phyloP scores from a whole-genome alignment of 2,113 vertebrate genomes.

The Labeo catla region DNA sequence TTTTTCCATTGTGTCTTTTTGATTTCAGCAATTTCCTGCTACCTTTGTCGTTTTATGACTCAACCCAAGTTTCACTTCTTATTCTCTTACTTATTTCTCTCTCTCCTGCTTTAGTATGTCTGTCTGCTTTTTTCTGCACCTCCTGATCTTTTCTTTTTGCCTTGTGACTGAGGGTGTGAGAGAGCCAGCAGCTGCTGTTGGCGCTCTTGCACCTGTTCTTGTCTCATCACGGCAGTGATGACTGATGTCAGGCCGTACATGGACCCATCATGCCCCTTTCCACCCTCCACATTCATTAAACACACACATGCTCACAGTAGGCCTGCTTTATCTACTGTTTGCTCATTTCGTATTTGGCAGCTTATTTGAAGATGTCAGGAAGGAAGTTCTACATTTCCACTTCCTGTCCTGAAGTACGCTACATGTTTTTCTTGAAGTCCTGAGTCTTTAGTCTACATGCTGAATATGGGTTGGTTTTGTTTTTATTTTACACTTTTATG shows the following conservation, averaged over 20 bases:
- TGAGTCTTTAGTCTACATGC: background rate
- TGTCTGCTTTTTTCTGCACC: slow-evolving; percentile 41
- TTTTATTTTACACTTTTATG: background rate
- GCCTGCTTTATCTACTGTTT: slow-evolving; percentile 1
- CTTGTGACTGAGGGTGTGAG: slow-evolving; percentile 27
- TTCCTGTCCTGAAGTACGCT: background rate
- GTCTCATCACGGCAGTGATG: slow-evolving; percentile 74
- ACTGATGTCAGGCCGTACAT: slow-evolving; percentile 74
- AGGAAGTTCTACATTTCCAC: background rate
- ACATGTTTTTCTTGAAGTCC: background rate
- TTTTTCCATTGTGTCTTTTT: background rate
- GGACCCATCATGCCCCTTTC: slow-evolving; percentile 65
- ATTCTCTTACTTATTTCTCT: background rate
- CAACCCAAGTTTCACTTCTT: slow-evolving; percentile 43
- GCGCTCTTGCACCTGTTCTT: slow-evolving; percentile 75
- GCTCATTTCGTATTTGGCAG: slow-evolving; percentile 1
- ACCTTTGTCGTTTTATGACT: background rate
- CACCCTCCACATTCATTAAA: slow-evolving; percentile 40
- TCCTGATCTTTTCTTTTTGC: background rate
- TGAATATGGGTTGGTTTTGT: background rate
- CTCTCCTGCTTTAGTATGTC: background rate
- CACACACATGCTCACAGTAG: slow-evolving; percentile 36
- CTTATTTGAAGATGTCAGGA: background rate
- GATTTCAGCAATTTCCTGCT: background rate
- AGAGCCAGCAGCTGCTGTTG: slow-evolving; percentile 72